Percentiles rank a stretch among this genome's conserved stretches.
Evolutionary conservation across 2,888 invertebrate genomes (phyloP).

Genomic region (Amiota mariae): DNA sequence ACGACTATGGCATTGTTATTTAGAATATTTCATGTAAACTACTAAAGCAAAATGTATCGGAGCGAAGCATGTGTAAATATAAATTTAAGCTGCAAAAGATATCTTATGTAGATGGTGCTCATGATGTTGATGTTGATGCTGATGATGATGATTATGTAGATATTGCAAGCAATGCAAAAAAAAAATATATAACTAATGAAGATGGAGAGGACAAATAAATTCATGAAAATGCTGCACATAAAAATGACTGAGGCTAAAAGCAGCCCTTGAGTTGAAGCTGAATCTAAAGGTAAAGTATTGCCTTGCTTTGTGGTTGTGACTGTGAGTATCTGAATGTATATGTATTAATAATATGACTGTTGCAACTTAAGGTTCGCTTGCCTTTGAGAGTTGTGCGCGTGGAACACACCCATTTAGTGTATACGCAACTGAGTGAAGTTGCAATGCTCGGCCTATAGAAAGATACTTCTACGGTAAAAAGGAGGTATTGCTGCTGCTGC

Average conservation of each 20-base stretch:
- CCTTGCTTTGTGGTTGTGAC: neutral
- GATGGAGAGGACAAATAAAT: constrained; percentile 13
- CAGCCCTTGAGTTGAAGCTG: constrained; percentile 18
- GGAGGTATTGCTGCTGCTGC: neutral
- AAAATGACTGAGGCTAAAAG: constrained; percentile 5
- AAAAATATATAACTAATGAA: neutral
- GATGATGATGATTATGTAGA: neutral
- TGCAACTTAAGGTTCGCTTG: constrained; percentile 5
- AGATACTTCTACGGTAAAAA: too few relatives aligned
- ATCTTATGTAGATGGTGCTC: neutral
- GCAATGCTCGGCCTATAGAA: neutral
- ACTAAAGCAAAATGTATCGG: neutral
- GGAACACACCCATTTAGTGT: constrained; percentile 6
- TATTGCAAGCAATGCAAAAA: neutral
- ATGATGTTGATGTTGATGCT: neutral
- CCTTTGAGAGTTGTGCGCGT: constrained; percentile 5
- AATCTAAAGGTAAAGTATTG: constrained; percentile 4
- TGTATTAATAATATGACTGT: neutral
- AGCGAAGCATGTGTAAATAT: constrained; percentile 3
- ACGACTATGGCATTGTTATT: too few relatives aligned
- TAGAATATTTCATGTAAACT: neutral
- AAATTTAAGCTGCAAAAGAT: neutral
- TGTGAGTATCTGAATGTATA: neutral
- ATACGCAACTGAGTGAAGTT: neutral
- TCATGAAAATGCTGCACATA: constrained; percentile 1